Evolutionary conservation across 2,113 vertebrate genomes (phyloP).

Genomic region (Nyctibius bracteatus): DNA sequence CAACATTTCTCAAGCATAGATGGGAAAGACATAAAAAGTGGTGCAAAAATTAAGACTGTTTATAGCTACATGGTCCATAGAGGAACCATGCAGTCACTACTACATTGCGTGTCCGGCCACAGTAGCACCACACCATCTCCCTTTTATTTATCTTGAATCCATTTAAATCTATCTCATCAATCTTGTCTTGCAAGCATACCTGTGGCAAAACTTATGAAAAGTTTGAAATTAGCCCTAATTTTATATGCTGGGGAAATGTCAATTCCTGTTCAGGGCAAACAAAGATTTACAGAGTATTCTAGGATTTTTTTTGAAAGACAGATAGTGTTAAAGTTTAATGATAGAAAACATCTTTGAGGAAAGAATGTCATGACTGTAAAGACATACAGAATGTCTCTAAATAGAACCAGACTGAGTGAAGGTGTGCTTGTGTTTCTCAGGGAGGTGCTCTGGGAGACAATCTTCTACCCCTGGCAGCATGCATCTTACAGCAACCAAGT

Average conservation of each 20-base stretch:
- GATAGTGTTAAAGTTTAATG: background rate
- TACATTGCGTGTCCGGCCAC: background rate
- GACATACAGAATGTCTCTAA: background rate
- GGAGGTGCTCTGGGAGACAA: background rate
- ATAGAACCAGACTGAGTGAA: background rate
- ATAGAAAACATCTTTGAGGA: background rate
- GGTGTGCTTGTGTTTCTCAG: background rate
- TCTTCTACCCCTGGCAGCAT: background rate
- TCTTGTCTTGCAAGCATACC: background rate
- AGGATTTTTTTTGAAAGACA: background rate
- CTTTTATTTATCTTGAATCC: background rate
- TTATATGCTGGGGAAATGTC: background rate
- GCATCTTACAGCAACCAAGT: background rate
- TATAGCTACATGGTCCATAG: background rate
- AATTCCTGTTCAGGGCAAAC: background rate
- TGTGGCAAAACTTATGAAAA: background rate
- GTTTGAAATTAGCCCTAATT: background rate
- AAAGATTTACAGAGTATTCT: background rate
- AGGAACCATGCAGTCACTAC: background rate
- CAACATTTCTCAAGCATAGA: background rate
- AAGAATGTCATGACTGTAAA: background rate
- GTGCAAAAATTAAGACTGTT: background rate
- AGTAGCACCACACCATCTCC: background rate
- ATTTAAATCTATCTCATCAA: background rate
- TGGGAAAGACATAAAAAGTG: background rate